Evolutionary conservation across 1,140 invertebrate genomes (phyloP).

Genomic region (Orius insidiosus): DNA sequence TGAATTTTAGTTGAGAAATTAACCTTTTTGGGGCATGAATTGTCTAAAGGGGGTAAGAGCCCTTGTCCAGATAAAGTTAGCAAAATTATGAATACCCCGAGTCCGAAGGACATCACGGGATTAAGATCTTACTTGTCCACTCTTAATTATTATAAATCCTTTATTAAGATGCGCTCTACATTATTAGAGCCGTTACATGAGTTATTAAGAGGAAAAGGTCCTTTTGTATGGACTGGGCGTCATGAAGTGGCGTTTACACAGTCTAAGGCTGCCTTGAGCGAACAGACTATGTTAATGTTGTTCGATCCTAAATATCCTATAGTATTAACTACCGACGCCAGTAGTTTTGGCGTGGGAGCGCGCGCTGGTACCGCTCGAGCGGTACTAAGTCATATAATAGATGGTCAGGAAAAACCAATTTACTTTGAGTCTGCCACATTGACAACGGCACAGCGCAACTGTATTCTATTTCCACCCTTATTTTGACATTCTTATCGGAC

Average conservation of each 20-base stretch:
- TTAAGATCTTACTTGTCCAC: constrained; percentile 6
- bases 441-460: constrained; percentile 25
- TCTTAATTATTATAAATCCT: constrained; percentile 8
- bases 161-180: constrained; percentile 10
- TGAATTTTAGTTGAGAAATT: not conserved
- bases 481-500: no score
- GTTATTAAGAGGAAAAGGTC: constrained; percentile 3
- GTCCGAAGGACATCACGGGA: constrained; percentile 6
- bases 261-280: constrained; percentile 12
- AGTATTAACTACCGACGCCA: constrained; percentile 20
- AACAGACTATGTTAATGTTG: constrained; percentile 11
- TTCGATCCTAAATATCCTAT: constrained; percentile 19
- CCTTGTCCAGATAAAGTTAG: constrained; percentile 1
- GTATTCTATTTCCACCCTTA: no score
- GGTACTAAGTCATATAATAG: constrained; percentile 24
- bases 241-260: constrained; percentile 16
- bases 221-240: constrained; percentile 8
- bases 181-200: constrained; percentile 12
- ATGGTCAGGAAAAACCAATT: constrained; percentile 24
- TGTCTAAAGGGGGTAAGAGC: not conserved
- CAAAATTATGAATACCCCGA: constrained; percentile 3
- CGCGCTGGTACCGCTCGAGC: no score
- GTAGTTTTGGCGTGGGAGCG: constrained; percentile 24
- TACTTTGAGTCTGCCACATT: constrained; percentile 25
- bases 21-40: constrained; percentile 5